Conservation (phyloP, 1,140 invertebrate genomes). For the Caerostris extrusa region DNA sequence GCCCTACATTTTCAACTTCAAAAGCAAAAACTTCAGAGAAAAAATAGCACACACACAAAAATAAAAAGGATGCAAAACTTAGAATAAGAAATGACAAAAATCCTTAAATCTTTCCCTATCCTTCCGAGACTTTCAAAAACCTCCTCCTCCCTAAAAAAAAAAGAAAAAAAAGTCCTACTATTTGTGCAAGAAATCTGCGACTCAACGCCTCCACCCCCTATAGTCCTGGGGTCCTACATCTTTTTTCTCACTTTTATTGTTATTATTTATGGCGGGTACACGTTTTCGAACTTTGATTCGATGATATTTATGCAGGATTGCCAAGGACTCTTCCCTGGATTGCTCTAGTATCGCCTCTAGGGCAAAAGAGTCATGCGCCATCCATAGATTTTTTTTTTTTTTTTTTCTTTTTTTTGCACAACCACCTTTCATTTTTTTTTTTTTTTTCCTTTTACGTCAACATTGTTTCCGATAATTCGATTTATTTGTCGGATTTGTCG, state of each 20-base stretch:
- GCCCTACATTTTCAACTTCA: conserved; percentile 47
- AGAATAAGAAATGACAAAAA: conserved; percentile 61
- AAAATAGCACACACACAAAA: not conserved
- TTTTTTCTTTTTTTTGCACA: not conserved
- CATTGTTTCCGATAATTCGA: conserved; percentile 76
- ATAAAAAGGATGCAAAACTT: conserved; percentile 18
- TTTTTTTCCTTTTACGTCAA: not conserved
- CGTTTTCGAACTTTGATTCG: conserved; percentile 66
- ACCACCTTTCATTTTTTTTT: not conserved
- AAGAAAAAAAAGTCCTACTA: conserved; percentile 48
- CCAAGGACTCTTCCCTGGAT: not conserved
- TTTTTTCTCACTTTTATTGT: conserved; percentile 59
- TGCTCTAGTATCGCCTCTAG: not conserved
- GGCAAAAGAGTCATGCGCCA: conserved; percentile 14
- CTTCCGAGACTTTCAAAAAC: conserved; percentile 24
- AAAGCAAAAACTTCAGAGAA: conserved; percentile 38
- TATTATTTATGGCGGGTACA: conserved; percentile 68
- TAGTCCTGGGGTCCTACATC: not conserved
- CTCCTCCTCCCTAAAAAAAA: not conserved
- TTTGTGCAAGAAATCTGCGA: conserved; percentile 66
- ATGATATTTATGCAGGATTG: conserved; percentile 64
- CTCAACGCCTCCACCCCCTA: conserved; percentile 1
- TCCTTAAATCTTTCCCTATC: conserved; percentile 66
- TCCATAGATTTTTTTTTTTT: not conserved
- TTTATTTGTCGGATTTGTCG: conserved; percentile 63